Evolutionary conservation across 2,797 vertebrate species (phyloP), one percentile per base, ranked within the genome.

Genomic region (Botia almorhae): DNA sequence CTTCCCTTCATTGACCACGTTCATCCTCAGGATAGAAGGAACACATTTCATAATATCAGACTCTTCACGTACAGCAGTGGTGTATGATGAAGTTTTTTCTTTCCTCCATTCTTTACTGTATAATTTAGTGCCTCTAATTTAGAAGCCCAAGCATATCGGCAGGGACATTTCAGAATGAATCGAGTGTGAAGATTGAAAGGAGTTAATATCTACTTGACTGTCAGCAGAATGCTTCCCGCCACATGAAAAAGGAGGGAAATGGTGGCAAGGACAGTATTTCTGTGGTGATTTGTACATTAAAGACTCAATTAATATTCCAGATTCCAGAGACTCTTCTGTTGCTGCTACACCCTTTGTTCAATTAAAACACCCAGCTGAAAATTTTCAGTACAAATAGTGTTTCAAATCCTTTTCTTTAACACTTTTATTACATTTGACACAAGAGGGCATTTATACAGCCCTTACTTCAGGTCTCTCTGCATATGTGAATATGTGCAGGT

Each of bases 171-270:
- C 82, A 86, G 90, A 89, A 87, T 91, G 92, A 94, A 93, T 93
- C 92, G 91, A 93, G 91, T 92, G 92, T 94, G 92, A 93, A 93
- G 92, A 93, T 93, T 92, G 91, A 93, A 91, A 87, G 89, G 91
- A 92, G 93, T 94, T 91, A 93, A 93, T 90, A 91, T 91, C 87
- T 90, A 88, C 89, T 90, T 91, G 91, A 90, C 91, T 92, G 90
- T 90, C 89, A 91, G 91, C 85, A 82, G 89, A 90, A 89, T 81
- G 86, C 87, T 53, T 81, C 86, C 83, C 82, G 85, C 89, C 89
- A 85, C 81, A 58, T 68, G 69, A 74, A 74, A 80, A 67, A 70
- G 60, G 84, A 87, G 85, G 87, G 83, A 77, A 84, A 69, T 76
- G 82, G 83, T 87, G 82, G 74, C 87, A 85, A 90, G 89, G 90